Evolutionary conservation across 2,797 vertebrate genomes (phyloP), one percentile per base, ranked within the genome.

Genomic region (Myioborus miniatus): DNA sequence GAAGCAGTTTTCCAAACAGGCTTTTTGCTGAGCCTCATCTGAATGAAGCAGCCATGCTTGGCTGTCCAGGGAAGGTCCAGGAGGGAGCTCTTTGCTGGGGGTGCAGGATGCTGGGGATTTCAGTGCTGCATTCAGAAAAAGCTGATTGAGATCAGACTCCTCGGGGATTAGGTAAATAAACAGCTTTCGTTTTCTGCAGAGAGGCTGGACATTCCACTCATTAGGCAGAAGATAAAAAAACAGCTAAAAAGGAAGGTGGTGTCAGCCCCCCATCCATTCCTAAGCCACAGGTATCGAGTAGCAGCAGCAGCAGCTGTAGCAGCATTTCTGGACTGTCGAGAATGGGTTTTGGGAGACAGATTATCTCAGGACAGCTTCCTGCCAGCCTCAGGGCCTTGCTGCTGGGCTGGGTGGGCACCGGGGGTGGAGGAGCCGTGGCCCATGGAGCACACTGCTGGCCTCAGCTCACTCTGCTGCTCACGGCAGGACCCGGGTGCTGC

Each of bases 381-480:
- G 50, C 1, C 4, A 58, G 30, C 7, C 16, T 5, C 55, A 5
- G 27, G 18, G 47, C 44, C 44, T 1, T 8, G 8, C 15, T 63
- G 43, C 56, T 27, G 0, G 2, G 41, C 8, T 1, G 26, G n/a
- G 34, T 0, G 46, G 34, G 15, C 17, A 6, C 15, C 37, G 27
- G 1, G 29, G 1, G 24, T 1, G 2, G 0, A 0, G 47, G 60
- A 34, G 18, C 4, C 0, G 2, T 4, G 59, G 20, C 3, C 37
- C 32, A 0, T 1, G 22, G 53, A n/a, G 53, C 53, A 34, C 55
- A 16, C 55, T 56, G n/a, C 53, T 34, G 53, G 4, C 23, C 14
- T 16, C 9, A 18, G 52, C 29, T 64, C 17, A 4, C 1, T 0
- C 23, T 9, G 6, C 3, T 0, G 5, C 36, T 16, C 46, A 3